A percentile compares a stretch with the other conserved stretches of the same genome.
These are phyloP conservation scores for Varanus salvator DNA, from an alignment of 2,113 vertebrate species.

Conservation along the genomic window DNA sequence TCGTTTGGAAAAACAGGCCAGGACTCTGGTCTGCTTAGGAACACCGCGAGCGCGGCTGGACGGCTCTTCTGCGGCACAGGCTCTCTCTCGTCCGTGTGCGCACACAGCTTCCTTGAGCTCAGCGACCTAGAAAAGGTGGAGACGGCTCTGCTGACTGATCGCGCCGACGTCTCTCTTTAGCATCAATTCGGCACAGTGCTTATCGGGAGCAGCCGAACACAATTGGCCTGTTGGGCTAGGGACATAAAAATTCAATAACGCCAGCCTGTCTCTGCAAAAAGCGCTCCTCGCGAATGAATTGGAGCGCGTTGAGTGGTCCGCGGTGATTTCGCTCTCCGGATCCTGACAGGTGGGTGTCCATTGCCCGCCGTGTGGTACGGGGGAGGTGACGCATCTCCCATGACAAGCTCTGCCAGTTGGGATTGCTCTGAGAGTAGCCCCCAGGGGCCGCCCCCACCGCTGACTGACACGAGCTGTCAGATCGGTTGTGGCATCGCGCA, in stretches of 20 bases:
- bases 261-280: background rate
- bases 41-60: background rate
- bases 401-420: background rate
- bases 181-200: background rate
- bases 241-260: background rate
- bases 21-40: background rate
- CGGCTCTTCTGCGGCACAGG: no score
- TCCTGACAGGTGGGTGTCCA: background rate
- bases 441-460: background rate
- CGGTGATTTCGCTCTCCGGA: background rate
- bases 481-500: background rate
- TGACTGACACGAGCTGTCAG: background rate
- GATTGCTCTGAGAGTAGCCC: background rate
- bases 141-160: background rate
- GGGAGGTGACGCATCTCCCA: background rate
- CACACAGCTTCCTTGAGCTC: background rate
- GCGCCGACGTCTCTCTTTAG: background rate
- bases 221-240: background rate
- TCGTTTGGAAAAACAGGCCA: background rate
- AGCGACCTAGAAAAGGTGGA: background rate
- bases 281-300: background rate
- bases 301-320: background rate
- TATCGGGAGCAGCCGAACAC: background rate
- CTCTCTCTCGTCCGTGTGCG: no score
- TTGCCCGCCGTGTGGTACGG: background rate